A percentile compares a stretch with the other conserved stretches of the same genome.
Evolutionary conservation across 2,797 vertebrate species (phyloP).

Genomic region (Emydoidea blandingii): DNA sequence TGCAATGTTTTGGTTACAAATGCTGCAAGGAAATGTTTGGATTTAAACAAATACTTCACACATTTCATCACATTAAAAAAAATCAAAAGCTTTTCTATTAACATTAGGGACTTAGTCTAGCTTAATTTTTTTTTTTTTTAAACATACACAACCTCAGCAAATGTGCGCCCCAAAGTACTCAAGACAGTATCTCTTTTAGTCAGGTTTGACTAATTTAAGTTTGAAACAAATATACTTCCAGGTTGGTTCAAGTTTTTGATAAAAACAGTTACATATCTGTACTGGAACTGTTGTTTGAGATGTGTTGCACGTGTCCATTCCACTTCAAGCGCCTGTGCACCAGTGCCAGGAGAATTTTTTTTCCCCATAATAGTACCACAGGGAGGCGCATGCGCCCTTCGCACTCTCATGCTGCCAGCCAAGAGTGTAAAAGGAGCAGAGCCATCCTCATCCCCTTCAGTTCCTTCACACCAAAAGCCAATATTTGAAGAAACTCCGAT

Average conservation of each 20-base stretch:
- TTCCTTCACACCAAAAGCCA: not conserved
- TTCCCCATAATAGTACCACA: not conserved
- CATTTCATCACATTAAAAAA: not conserved
- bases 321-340: not conserved
- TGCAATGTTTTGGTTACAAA: constrained; percentile 2
- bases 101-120: not conserved
- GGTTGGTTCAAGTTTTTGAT: not conserved
- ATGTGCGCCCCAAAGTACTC: not conserved
- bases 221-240: not conserved
- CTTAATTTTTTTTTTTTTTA: not conserved
- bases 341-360: not conserved
- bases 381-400: not conserved
- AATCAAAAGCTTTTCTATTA: not conserved
- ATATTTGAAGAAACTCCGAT: not conserved
- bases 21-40: not conserved
- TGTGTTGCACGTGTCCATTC: not conserved
- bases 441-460: not conserved
- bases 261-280: not conserved
- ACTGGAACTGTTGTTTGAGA: not conserved
- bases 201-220: not conserved
- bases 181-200: not conserved
- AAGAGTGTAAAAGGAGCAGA: not conserved
- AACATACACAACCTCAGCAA: not conserved
- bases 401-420: not conserved
- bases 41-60: not conserved